Evolutionary conservation across 2,888 invertebrate species (phyloP).

Genomic region (Mactromeris polynyma): DNA sequence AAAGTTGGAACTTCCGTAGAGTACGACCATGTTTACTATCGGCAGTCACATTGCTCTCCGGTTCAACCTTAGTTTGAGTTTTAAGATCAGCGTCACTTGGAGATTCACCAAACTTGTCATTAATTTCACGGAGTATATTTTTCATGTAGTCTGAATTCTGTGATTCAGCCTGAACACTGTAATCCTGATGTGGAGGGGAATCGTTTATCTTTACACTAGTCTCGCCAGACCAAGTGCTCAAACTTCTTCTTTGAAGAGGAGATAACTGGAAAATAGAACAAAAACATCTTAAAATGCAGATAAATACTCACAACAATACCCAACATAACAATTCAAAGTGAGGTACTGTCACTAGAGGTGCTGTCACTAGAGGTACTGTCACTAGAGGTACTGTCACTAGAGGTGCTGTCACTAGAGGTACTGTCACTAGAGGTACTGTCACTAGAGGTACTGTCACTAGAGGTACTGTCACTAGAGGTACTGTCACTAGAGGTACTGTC

Average conservation of each 20-base stretch:
- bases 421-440: no score
- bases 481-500: no score
- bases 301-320: no score
- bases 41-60: background rate
- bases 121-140: conserved; percentile 43
- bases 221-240: conserved; percentile 25
- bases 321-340: no score
- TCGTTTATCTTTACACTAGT: conserved; percentile 24
- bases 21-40: conserved; percentile 6
- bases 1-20: conserved; percentile 40
- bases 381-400: no score
- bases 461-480: no score
- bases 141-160: conserved; percentile 10
- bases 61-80: conserved; percentile 13
- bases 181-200: conserved; percentile 48
- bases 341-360: no score
- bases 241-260: conserved; percentile 27
- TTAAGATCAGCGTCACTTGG: conserved; percentile 37
- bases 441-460: no score
- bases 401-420: no score
- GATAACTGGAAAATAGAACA: conserved; percentile 19
- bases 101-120: conserved; percentile 60
- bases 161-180: conserved; percentile 21
- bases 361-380: no score
- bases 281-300: no score